Evolutionary conservation across 2,888 invertebrate species (phyloP), one percentile per base, ranked within the genome.

Genomic region (Nezara viridula): DNA sequence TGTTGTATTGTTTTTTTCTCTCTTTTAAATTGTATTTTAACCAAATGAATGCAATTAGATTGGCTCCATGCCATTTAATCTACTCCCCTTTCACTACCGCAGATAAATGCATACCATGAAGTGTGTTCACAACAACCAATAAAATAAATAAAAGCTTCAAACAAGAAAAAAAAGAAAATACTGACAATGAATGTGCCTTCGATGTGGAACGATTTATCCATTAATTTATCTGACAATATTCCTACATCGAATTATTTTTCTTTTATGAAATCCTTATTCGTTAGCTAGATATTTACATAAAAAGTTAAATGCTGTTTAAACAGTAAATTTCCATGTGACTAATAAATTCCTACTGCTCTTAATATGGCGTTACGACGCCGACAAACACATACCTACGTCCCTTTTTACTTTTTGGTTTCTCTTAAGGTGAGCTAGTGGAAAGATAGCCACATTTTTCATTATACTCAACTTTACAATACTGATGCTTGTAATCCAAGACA

Each of bases 361-460:
- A 73, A 73, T 37, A 37, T 37, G 66, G 66, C 4, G 37, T 73
- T 73, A 73, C 66, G 66, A 21, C 37, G 66, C 66, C 66, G 66
- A 73, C 66, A 73, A 73, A 73, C 66, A 73, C 32, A 73, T 73
- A 2, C 37, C 66, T 73, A 21, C 9, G 37, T 7, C 9, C 32
- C 1, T 37, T 37, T 73, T 73, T 73, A 73, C 66, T 73, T 73
- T 73, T 73, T 73, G 21, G 66, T 73, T 21, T 73, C 32, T 73
- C 7, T 6, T 73, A 37, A 73, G 60, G 12, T 60, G 60, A 60
- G 27, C 60, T 32, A 32, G 19, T 73, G 32, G 37, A 73, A 73
- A 73, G 32, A 27, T 60, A 27, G 24, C 19, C 9, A 37, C 37
- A 73, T 73, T 37, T 73, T 21, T 73, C 66, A 73, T 73, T 73